A percentile compares a stretch with the other conserved stretches of the same genome.
These are phyloP conservation scores for Heliconius sara DNA, from an alignment of 2,888 invertebrate genomes.

Conservation along the genomic window DNA sequence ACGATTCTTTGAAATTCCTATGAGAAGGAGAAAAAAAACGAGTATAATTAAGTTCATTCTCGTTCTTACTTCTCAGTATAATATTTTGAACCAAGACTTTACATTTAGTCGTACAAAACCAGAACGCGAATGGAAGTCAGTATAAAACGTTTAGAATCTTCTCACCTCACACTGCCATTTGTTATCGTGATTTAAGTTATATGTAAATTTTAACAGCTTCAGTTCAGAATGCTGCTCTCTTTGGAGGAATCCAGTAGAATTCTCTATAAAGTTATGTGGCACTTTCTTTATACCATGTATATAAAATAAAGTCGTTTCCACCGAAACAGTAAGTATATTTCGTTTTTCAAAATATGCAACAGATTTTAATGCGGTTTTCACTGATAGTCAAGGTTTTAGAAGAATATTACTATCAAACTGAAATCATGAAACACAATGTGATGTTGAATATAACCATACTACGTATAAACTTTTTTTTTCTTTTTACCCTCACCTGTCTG, in stretches of 20 bases:
- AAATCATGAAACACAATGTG: no score
- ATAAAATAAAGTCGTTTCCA: neutral
- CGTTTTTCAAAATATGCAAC: neutral
- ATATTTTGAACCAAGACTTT: neutral
- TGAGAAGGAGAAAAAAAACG: no score
- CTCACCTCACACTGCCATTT: neutral
- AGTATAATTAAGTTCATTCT: no score
- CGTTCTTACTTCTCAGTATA: no score
- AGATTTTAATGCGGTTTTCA: neutral
- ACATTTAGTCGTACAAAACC: neutral
- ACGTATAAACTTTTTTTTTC: no score
- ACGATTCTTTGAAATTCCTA: no score
- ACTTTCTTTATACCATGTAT: neutral
- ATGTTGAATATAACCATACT: no score
- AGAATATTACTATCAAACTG: no score
- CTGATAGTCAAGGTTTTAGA: neutral
- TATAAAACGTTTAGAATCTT: neutral
- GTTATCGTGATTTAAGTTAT: slow-evolving; percentile 20
- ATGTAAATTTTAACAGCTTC: slow-evolving; percentile 28
- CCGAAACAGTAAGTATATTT: neutral
- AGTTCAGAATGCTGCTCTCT: neutral
- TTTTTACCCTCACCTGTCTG: no score
- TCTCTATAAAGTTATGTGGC: neutral
- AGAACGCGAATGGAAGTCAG: neutral
- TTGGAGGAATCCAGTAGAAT: neutral